These are phyloP conservation scores for Lutjanus campechanus DNA, from an alignment of 2,797 vertebrate species.

Conservation along the genomic window DNA sequence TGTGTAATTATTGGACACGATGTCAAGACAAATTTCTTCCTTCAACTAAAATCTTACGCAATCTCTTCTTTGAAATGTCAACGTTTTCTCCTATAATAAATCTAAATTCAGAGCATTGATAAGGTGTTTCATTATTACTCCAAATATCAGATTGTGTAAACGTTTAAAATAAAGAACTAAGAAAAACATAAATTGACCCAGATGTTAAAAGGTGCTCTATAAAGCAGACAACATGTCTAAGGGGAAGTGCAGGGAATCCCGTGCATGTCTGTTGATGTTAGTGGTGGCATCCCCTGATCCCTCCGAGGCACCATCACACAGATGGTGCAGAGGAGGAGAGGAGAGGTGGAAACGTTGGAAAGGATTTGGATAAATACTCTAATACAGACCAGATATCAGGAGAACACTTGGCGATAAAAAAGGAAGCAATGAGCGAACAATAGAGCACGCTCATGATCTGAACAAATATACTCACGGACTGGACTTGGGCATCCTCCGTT, in stretches of 20 bases:
- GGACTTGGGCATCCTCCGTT: conserved; percentile 97
- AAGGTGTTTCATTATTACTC: neutral
- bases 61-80: conserved; percentile 7
- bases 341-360: conserved; percentile 38
- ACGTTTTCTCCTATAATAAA: conserved; percentile 1
- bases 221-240: neutral
- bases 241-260: conserved; percentile 73
- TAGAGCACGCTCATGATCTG: conserved; percentile 10
- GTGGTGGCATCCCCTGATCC: conserved; percentile 86
- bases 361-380: conserved; percentile 33
- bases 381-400: conserved; percentile 23
- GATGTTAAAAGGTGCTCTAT: neutral
- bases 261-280: conserved; percentile 88
- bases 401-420: conserved; percentile 21
- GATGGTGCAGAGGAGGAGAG: conserved; percentile 57
- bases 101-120: neutral
- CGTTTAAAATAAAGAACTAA: conserved; percentile 1
- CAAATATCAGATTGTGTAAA: neutral
- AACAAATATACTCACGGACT: conserved; percentile 90
- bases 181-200: neutral
- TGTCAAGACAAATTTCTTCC: conserved; percentile 18
- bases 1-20: conserved; percentile 10
- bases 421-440: neutral
- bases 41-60: conserved; percentile 5
- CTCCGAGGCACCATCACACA: conserved; percentile 71